These are phyloP conservation scores for Chaetorhynchus papuensis DNA, from an alignment of 2,113 vertebrate species.

Conservation along the genomic window DNA sequence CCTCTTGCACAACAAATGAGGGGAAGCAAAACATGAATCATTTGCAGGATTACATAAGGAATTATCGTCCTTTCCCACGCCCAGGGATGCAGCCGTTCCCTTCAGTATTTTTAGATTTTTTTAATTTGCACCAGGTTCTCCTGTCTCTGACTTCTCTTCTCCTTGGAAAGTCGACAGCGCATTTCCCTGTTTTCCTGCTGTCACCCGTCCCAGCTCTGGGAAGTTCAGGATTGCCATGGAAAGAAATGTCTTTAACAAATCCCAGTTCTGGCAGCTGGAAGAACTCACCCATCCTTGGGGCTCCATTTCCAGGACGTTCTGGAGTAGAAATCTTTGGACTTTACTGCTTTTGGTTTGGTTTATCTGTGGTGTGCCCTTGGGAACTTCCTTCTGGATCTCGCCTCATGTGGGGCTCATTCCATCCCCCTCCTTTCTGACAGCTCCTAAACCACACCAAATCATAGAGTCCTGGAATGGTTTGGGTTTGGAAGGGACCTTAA, in stretches of 20 bases:
- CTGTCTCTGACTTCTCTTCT: not conserved
- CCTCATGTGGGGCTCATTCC: not conserved
- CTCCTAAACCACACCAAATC: not conserved
- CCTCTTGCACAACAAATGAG: slow-evolving; percentile 39
- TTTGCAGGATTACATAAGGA: slow-evolving; percentile 26
- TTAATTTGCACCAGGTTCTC: not conserved
- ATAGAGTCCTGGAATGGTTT: not conserved
- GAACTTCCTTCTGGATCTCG: not conserved
- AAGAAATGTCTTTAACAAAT: not conserved
- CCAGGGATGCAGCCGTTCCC: not conserved
- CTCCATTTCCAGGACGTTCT: not conserved
- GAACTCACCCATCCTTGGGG: not conserved
- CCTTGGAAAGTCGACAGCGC: not conserved
- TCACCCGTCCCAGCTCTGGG: not conserved
- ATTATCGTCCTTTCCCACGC: not conserved
- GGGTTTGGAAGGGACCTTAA: not conserved
- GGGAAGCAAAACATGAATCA: slow-evolving; percentile 37
- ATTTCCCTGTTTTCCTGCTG: not conserved
- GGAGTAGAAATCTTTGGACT: not conserved
- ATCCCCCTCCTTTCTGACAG: not conserved
- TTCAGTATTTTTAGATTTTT: not conserved
- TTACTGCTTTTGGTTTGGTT: not conserved
- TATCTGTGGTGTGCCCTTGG: accelerated
- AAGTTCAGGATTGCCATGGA: not conserved
- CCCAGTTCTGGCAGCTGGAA: not conserved